Conservation (phyloP, 1,140 invertebrate species). For the Hermetia illucens region DNA sequence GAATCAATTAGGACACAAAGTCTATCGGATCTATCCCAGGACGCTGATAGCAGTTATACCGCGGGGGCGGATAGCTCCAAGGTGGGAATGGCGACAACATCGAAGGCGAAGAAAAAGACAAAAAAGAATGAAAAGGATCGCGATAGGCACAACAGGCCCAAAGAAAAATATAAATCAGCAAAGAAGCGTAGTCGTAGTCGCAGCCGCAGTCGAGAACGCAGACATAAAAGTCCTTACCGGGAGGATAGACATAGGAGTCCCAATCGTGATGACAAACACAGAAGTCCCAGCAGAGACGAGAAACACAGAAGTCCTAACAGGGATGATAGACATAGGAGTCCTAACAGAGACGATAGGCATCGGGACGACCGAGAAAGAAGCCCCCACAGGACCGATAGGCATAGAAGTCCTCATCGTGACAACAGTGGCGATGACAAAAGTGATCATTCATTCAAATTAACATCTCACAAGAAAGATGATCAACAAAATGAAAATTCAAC, state of each 20-base stretch:
- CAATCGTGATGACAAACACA: slow-evolving; percentile 12
- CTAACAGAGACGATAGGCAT: slow-evolving; percentile 3
- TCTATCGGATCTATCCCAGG: neutral
- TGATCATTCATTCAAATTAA: no score
- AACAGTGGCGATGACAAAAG: slow-evolving; percentile 5
- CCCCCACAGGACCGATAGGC: neutral
- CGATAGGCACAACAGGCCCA: slow-evolving; percentile 16
- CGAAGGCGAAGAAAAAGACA: slow-evolving; percentile 8
- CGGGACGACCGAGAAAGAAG: neutral
- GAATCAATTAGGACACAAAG: neutral
- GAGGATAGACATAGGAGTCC: slow-evolving; percentile 20
- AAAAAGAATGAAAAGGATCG: slow-evolving; percentile 11
- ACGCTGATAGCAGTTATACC: neutral
- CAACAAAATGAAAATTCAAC: no score
- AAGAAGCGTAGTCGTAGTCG: slow-evolving; percentile 22
- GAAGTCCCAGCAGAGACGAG: slow-evolving; percentile 5
- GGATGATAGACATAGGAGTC: slow-evolving; percentile 5
- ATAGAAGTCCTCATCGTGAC: slow-evolving; percentile 9
- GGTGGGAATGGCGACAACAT: slow-evolving; percentile 1
- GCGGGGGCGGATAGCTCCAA: no score
- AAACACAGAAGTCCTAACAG: slow-evolving; percentile 1
- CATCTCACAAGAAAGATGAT: no score
- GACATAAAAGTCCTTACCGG: slow-evolving; percentile 29
- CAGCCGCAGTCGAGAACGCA: slow-evolving; percentile 16
- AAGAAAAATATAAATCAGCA: slow-evolving; percentile 10